phyloP scores from a whole-genome alignment of 2,113 vertebrate species.

The Mesoclemmys tuberculata region DNA sequence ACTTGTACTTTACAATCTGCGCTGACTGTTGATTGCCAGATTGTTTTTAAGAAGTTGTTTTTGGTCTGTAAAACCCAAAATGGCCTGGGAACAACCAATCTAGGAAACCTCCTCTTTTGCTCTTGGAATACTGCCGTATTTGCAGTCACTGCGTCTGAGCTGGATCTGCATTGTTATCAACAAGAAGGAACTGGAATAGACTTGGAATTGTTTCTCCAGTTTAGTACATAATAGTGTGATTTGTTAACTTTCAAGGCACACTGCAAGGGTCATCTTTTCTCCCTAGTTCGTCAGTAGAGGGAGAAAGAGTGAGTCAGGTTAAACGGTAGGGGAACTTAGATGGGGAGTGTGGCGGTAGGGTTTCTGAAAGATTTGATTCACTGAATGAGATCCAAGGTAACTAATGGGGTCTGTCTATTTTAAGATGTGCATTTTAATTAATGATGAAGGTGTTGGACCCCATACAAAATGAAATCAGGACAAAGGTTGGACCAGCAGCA shows the following conservation, averaged over 20 bases:
- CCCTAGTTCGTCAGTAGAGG: background rate
- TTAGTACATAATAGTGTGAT: background rate
- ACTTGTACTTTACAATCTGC: background rate
- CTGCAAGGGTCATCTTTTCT: background rate
- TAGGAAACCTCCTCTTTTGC: background rate
- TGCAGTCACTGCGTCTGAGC: background rate
- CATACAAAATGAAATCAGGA: background rate
- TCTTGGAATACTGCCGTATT: background rate
- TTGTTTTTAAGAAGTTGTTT: background rate
- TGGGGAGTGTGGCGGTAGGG: background rate
- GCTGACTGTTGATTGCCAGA: background rate
- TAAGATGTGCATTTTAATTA: background rate
- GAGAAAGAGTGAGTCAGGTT: background rate
- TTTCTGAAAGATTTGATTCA: background rate
- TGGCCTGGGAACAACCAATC: background rate
- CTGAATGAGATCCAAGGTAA: background rate
- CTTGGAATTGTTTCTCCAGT: too few relatives aligned
- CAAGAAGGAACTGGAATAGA: too few relatives aligned
- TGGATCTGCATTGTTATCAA: background rate
- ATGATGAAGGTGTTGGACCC: background rate
- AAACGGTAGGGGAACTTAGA: background rate
- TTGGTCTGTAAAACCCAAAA: background rate
- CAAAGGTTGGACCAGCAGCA: background rate
- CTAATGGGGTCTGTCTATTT: background rate
- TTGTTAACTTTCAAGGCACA: background rate